Percentiles rank a stretch among this genome's conserved stretches.
Evolutionary conservation across 1,140 invertebrate species (phyloP).

Genomic region (Akabosia matsudoensis): DNA sequence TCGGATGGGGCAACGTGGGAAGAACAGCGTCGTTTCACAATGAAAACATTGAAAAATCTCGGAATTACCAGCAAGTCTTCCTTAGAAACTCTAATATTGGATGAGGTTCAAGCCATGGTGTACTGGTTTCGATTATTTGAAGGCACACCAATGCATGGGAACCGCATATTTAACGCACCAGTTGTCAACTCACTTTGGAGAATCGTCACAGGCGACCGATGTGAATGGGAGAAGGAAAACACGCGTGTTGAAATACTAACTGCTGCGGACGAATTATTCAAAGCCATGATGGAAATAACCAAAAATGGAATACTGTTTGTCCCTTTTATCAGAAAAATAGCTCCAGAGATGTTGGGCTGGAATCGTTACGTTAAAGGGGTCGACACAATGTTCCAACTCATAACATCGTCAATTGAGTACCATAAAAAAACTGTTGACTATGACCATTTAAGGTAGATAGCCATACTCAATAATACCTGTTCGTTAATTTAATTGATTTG

Average conservation of each 20-base stretch:
- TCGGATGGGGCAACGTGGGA: neutral
- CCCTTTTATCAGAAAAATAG: neutral
- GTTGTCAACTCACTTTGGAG: constrained; percentile 34
- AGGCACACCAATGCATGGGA: constrained; percentile 21
- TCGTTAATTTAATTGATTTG: too few species aligned
- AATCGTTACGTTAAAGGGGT: neutral
- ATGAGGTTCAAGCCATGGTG: constrained; percentile 10
- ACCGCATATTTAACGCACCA: constrained; percentile 35
- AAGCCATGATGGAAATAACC: neutral
- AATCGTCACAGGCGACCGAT: neutral
- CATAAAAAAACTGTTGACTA: too few species aligned
- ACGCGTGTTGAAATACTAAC: neutral
- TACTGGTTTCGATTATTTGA: neutral
- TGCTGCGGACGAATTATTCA: neutral
- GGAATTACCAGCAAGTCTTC: neutral
- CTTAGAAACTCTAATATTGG: constrained; percentile 22
- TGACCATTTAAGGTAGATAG: neutral
- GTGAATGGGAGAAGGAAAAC: neutral
- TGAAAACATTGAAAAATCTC: neutral
- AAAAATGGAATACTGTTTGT: neutral
- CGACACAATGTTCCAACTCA: neutral
- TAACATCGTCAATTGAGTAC: too few species aligned
- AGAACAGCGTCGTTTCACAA: constrained; percentile 32
- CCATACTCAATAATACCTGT: too few species aligned
- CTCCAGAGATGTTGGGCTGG: neutral